Percentiles rank a stretch among this genome's conserved stretches.
phyloP scores from a whole-genome alignment of 2,113 vertebrate species.

The Prochilodus magdalenae region DNA sequence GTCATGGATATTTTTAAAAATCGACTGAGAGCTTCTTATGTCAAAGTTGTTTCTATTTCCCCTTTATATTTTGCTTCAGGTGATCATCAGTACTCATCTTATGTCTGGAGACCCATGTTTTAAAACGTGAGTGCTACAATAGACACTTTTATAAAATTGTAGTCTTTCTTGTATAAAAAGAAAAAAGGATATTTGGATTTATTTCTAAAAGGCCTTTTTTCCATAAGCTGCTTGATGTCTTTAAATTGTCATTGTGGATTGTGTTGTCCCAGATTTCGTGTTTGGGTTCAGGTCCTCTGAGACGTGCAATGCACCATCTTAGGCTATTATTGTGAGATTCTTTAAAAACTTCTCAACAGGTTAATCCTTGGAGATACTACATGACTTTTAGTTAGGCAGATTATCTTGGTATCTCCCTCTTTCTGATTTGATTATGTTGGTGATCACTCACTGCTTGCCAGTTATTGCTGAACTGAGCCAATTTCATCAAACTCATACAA shows the following conservation, averaged over 20 bases:
- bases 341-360: not conserved
- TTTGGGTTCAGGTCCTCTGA: not conserved
- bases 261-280: not conserved
- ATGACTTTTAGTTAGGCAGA: no score
- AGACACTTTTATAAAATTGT: not conserved
- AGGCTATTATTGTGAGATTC: not conserved
- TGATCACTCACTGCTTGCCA: no score
- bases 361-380: not conserved
- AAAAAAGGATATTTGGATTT: not conserved
- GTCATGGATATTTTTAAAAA: not conserved
- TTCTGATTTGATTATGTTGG: no score
- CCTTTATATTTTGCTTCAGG: constrained; percentile 70
- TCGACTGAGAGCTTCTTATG: not conserved
- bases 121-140: constrained; percentile 95
- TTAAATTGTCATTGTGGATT: not conserved
- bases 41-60: not conserved
- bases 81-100: constrained; percentile 94
- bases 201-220: not conserved
- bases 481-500: no score
- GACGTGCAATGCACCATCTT: not conserved
- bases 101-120: constrained; percentile 99
- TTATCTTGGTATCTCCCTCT: no score
- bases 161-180: not conserved
- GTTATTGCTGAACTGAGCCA: no score
- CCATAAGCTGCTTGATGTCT: not conserved